Conservation (phyloP, 2,113 vertebrate genomes). For the Sprattus sprattus region DNA sequence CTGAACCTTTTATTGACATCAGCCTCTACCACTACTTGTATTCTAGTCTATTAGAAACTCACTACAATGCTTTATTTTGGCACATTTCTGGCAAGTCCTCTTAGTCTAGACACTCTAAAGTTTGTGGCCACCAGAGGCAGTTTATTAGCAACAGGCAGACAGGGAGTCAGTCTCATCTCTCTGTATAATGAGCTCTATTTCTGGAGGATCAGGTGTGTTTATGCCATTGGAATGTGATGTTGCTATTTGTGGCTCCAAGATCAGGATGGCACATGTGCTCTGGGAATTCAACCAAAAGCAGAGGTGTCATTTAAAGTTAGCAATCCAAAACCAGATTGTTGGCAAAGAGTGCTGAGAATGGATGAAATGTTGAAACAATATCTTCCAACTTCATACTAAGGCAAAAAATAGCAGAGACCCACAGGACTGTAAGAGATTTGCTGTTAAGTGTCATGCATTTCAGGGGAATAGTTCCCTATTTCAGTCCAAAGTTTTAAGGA, state of each 20-base stretch:
- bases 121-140: slow-evolving; percentile 62
- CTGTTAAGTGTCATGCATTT: slow-evolving; percentile 63
- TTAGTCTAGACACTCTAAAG: slow-evolving; percentile 43
- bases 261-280: slow-evolving; percentile 54
- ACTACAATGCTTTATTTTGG: slow-evolving; percentile 12
- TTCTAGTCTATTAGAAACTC: background rate
- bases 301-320: slow-evolving; percentile 62
- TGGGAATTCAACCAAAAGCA: slow-evolving; percentile 63
- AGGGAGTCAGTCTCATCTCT: slow-evolving; percentile 44
- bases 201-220: slow-evolving; percentile 62
- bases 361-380: slow-evolving; percentile 24
- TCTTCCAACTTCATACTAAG: slow-evolving; percentile 37
- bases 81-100: slow-evolving; percentile 36
- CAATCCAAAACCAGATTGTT: slow-evolving; percentile 44
- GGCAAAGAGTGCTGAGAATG: slow-evolving; percentile 36
- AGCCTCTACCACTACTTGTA: background rate
- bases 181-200: slow-evolving; percentile 71
- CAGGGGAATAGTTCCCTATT: slow-evolving; percentile 53
- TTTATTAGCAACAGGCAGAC: slow-evolving; percentile 64
- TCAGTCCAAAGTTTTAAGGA: slow-evolving; percentile 40
- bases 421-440: slow-evolving; percentile 70
- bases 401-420: slow-evolving; percentile 66
- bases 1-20: background rate
- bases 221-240: slow-evolving; percentile 39
- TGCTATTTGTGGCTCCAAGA: slow-evolving; percentile 56